Conservation (phyloP, 2,113 vertebrate genomes). For the Chionodraco myersi region DNA sequence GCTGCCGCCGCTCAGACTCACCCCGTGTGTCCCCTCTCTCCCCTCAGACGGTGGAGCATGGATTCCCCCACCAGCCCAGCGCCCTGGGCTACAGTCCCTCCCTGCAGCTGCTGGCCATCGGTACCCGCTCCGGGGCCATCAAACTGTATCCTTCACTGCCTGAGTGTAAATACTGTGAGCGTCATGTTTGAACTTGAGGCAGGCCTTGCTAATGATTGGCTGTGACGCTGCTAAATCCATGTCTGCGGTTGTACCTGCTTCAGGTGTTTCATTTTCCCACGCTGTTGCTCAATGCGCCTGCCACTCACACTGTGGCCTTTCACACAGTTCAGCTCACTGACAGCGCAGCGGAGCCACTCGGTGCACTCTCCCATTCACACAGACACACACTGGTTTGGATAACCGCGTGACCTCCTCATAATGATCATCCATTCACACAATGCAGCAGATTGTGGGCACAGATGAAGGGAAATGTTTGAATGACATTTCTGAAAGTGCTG, state of each 20-base stretch:
- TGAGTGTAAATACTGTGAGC: neutral
- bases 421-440: constrained; percentile 24
- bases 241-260: constrained; percentile 21
- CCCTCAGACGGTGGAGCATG: constrained; percentile 95
- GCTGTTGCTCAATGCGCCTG: constrained; percentile 46
- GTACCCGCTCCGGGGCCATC: constrained; percentile 94
- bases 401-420: constrained; percentile 11
- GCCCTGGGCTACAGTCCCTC: constrained; percentile 92
- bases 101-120: constrained; percentile 93
- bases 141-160: constrained; percentile 94
- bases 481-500: constrained; percentile 3
- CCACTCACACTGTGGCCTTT: constrained; percentile 23
- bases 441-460: constrained; percentile 13
- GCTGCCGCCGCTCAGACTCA: neutral
- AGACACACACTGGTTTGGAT: constrained; percentile 34
- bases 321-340: constrained; percentile 50
- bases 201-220: constrained; percentile 7
- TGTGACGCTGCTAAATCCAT: constrained; percentile 23
- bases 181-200: constrained; percentile 54
- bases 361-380: constrained; percentile 43
- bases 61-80: constrained; percentile 98
- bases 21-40: constrained; percentile 48
- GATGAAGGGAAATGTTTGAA: constrained; percentile 18
- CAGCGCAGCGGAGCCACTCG: constrained; percentile 46
- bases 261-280: constrained; percentile 62